Conservation (phyloP, 2,113 vertebrate species). For the Calonectris borealis region DNA sequence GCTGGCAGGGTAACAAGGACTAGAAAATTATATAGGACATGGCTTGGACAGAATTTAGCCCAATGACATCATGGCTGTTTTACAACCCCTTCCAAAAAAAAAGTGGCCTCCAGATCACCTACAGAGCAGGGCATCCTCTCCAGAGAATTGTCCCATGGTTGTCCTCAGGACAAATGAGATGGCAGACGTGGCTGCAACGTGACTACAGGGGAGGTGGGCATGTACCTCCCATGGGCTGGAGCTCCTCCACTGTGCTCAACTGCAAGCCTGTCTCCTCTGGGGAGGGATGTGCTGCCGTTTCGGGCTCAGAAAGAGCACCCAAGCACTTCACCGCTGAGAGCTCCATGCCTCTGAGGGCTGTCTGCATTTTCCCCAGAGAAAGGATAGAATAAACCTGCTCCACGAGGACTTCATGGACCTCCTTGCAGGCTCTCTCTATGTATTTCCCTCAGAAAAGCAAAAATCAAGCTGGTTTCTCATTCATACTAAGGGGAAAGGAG, state of each 20-base stretch:
- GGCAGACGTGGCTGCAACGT: accelerated
- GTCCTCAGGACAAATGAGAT: neutral
- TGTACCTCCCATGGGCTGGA: neutral
- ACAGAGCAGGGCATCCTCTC: neutral
- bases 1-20: neutral
- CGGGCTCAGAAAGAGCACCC: neutral
- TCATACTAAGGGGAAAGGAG: neutral
- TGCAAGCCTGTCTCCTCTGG: neutral
- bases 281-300: neutral
- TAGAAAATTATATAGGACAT: neutral
- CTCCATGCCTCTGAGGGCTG: neutral
- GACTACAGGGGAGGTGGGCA: neutral
- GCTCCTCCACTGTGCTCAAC: neutral
- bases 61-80: neutral
- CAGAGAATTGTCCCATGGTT: neutral
- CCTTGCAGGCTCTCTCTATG: neutral
- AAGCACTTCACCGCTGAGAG: neutral
- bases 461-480: neutral
- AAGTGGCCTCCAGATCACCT: neutral
- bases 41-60: neutral
- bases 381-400: neutral
- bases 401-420: neutral
- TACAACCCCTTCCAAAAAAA: neutral
- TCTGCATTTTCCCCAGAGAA: neutral
- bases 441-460: neutral